These are phyloP conservation scores for Globia sparganii DNA, from an alignment of 2,888 invertebrate species.

Conservation along the genomic window DNA sequence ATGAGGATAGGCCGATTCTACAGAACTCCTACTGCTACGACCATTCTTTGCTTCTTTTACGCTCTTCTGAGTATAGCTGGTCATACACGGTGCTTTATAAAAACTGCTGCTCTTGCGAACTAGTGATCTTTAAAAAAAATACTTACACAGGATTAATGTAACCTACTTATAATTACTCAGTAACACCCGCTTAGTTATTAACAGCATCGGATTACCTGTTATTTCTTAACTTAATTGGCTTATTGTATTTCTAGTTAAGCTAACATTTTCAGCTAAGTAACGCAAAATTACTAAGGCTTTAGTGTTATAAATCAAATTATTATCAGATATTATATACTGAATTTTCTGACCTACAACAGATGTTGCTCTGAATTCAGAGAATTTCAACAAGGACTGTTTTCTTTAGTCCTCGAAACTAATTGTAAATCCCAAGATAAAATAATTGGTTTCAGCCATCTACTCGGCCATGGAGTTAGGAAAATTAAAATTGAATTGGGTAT, in stretches of 20 bases:
- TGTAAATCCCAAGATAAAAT: constrained; percentile 10
- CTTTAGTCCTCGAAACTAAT: neutral
- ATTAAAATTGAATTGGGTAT: no score
- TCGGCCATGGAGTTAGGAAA: neutral
- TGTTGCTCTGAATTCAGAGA: neutral
- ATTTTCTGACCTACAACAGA: constrained; percentile 1
- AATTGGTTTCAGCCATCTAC: neutral
- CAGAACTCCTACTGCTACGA: no score
- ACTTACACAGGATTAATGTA: neutral
- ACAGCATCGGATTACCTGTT: constrained; percentile 28
- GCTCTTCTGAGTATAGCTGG: no score
- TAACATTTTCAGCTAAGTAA: constrained; percentile 12
- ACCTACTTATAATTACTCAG: constrained; percentile 18
- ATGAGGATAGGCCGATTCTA: no score
- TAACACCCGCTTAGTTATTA: constrained; percentile 17
- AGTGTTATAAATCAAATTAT: constrained; percentile 32
- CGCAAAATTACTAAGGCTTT: constrained; percentile 8
- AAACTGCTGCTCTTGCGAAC: neutral
- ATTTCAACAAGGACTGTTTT: neutral
- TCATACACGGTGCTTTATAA: neutral
- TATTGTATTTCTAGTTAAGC: constrained; percentile 11
- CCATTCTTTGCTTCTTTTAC: no score
- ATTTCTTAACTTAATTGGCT: constrained; percentile 25
- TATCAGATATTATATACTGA: constrained; percentile 20
- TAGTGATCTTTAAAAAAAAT: neutral